These are phyloP conservation scores for Chaetodon auriga DNA, from an alignment of 2,113 vertebrate genomes.

Conservation along the genomic window DNA sequence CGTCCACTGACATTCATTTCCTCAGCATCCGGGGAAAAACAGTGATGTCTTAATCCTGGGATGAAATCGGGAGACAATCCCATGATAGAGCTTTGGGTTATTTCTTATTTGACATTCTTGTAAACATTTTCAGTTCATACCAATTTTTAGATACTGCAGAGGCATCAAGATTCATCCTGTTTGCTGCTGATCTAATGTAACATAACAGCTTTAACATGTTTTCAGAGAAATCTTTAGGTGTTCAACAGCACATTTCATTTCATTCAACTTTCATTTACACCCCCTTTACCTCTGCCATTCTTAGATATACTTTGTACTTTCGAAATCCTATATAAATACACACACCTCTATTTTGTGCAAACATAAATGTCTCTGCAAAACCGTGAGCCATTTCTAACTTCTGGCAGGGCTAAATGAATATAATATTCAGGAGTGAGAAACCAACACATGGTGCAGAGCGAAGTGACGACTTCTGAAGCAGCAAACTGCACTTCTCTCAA, in stretches of 20 bases:
- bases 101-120: background rate
- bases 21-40: background rate
- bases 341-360: background rate
- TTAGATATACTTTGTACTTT: background rate
- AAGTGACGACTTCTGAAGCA: conserved; percentile 67
- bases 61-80: background rate
- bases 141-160: background rate
- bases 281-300: background rate
- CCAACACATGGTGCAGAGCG: conserved; percentile 50
- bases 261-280: conserved; percentile 6
- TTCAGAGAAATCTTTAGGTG: background rate
- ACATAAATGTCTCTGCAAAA: conserved; percentile 9
- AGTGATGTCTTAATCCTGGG: conserved; percentile 1
- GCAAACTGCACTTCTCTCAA: conserved; percentile 65
- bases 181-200: background rate
- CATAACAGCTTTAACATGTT: background rate
- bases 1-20: background rate
- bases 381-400: conserved; percentile 38
- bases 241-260: background rate
- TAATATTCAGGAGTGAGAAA: conserved; percentile 68
- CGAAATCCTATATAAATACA: background rate
- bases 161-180: background rate
- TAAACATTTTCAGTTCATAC: background rate
- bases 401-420: conserved; percentile 29
- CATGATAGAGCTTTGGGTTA: background rate